phyloP scores from a whole-genome alignment of 2,888 invertebrate genomes.

The Bembecia ichneumoniformis region DNA sequence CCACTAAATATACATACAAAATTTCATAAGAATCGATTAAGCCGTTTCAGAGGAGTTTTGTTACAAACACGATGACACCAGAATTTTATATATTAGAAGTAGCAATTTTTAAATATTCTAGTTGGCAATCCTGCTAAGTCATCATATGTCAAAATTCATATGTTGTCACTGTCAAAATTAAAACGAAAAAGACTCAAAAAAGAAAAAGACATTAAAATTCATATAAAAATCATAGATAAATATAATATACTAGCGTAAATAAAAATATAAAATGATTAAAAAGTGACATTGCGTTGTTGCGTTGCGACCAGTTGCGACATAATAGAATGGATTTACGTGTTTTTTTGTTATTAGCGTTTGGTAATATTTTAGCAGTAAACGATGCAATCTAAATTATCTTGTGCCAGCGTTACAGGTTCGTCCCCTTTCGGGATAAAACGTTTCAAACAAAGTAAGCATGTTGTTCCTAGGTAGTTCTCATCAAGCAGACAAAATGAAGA shows the following conservation, averaged over 20 bases:
- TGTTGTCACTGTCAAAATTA: too few relatives aligned
- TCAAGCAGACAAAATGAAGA: constrained; percentile 45
- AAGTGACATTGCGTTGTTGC: constrained; percentile 7
- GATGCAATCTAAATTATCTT: constrained; percentile 48
- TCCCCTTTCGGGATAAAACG: constrained; percentile 25
- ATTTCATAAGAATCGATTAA: too few relatives aligned
- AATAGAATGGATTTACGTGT: constrained; percentile 57
- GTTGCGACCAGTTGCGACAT: constrained; percentile 19
- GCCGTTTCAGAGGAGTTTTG: too few relatives aligned
- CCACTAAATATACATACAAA: too few relatives aligned
- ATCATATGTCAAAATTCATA: too few relatives aligned
- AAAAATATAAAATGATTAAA: background rate
- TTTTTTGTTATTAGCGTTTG: constrained; percentile 49
- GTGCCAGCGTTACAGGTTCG: constrained; percentile 24
- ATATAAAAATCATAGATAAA: background rate
- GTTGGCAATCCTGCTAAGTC: too few relatives aligned
- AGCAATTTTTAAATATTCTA: too few relatives aligned
- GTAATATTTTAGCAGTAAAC: constrained; percentile 41
- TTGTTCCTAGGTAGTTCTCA: constrained; percentile 52
- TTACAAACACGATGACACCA: too few relatives aligned
- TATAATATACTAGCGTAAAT: background rate
- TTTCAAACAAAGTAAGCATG: constrained; percentile 34
- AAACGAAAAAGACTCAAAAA: too few relatives aligned
- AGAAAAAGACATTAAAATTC: too few relatives aligned
- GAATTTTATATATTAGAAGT: too few relatives aligned